Percentiles rank a stretch among this genome's conserved stretches.
These are phyloP conservation scores for Acheta domesticus DNA, from an alignment of 2,888 invertebrate genomes.

Conservation along the genomic window DNA sequence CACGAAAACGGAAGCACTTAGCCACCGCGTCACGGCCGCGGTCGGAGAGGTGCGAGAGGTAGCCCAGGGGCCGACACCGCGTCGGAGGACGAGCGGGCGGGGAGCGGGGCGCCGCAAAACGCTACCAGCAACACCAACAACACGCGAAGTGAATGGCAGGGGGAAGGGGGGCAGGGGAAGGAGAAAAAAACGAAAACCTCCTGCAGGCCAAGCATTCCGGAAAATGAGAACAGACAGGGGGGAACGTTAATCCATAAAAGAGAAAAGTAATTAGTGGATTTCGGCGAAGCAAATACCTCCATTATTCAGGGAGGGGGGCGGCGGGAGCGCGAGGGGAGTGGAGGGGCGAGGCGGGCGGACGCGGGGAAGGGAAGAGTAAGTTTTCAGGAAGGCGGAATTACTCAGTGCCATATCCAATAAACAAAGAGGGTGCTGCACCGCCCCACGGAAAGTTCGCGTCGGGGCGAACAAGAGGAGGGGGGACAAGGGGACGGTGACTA, in stretches of 20 bases:
- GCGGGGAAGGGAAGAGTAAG: not conserved
- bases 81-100: too few species aligned
- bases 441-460: not conserved
- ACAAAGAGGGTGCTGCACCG: not conserved
- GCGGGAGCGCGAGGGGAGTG: not conserved
- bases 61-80: too few species aligned
- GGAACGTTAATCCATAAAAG: constrained; percentile 18
- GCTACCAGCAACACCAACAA: not conserved
- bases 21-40: not conserved
- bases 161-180: not conserved
- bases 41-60: not conserved
- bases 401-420: constrained; percentile 11
- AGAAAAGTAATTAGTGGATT: constrained; percentile 18
- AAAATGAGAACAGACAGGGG: not conserved
- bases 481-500: not conserved
- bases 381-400: constrained; percentile 9
- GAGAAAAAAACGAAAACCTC: not conserved
- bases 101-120: not conserved
- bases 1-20: constrained; percentile 18
- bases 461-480: not conserved
- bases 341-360: not conserved
- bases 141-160: not conserved
- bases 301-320: not conserved
- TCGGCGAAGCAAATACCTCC: constrained; percentile 18
- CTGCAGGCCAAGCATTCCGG: not conserved